A percentile compares a stretch with the other conserved stretches of the same genome.
Conservation (phyloP, 2,797 vertebrate species). For the Amblyraja radiata region DNA sequence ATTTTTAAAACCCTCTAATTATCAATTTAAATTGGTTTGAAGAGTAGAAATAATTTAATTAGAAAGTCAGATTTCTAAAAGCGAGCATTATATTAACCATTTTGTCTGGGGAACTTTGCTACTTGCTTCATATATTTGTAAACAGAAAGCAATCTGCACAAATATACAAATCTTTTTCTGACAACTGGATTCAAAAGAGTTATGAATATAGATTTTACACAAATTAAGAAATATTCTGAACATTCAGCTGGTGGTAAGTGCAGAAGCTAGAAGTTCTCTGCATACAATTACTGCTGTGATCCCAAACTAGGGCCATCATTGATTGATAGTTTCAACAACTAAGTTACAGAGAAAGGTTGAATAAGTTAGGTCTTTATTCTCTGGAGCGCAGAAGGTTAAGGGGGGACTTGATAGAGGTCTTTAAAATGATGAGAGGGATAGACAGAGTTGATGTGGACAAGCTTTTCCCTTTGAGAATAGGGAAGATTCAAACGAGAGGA, state of each 20-base stretch:
- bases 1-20: not conserved
- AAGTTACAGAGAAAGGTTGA: no score
- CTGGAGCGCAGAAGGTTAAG: no score
- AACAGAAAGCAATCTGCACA: not conserved
- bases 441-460: no score
- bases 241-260: not conserved
- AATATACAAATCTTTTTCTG: not conserved
- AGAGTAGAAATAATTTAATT: slow-evolving; percentile 26
- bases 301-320: not conserved
- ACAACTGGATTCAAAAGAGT: not conserved
- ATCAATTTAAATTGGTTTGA: not conserved
- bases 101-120: not conserved
- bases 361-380: no score
- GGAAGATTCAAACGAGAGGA: no score
- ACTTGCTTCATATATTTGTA: not conserved
- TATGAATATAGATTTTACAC: not conserved
- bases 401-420: no score
- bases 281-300: not conserved
- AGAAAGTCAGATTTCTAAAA: slow-evolving; percentile 8
- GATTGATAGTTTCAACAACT: no score
- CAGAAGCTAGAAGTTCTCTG: not conserved
- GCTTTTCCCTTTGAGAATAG: no score
- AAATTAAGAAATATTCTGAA: not conserved
- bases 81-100: not conserved
- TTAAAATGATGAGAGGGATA: no score